phyloP scores from a whole-genome alignment of 2,113 vertebrate species.

The Lanius collurio region DNA sequence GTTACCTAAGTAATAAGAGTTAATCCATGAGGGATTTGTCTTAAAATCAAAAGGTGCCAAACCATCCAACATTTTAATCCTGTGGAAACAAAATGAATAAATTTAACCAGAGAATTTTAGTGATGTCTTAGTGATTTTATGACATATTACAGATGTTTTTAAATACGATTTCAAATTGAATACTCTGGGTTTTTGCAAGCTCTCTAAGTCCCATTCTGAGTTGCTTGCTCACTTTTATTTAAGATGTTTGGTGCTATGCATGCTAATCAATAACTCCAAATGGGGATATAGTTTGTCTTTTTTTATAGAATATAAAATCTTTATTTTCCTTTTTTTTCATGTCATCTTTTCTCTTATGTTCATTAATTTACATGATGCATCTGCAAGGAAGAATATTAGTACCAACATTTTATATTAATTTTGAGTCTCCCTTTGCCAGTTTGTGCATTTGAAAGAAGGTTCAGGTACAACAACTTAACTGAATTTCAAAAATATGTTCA shows the following conservation, averaged over 20 bases:
- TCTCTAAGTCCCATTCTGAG: not conserved
- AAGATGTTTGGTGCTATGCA: not conserved
- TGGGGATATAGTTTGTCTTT: not conserved
- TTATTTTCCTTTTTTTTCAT: not conserved
- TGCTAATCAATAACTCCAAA: not conserved
- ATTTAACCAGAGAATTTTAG: not conserved
- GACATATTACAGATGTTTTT: not conserved
- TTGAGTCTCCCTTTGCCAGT: not conserved
- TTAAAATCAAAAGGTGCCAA: slow-evolving; percentile 87
- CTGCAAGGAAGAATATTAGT: not conserved
- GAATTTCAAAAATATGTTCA: not conserved
- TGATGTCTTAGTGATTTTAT: not conserved
- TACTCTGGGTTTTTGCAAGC: not conserved
- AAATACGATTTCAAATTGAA: not conserved
- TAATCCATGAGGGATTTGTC: slow-evolving; percentile 79
- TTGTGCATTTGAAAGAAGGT: not conserved
- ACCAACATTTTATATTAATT: not conserved
- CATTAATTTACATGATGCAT: not conserved
- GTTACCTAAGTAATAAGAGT: slow-evolving; percentile 83
- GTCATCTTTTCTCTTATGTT: not conserved
- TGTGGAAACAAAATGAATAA: slow-evolving; percentile 33
- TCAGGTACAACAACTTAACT: not conserved
- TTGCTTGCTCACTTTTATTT: not conserved
- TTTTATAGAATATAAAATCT: not conserved
- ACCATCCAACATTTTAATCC: slow-evolving; percentile 79